These are phyloP conservation scores for Caenorhabditis briggsae DNA, from an alignment of 1,140 invertebrate species.

Conservation along the genomic window DNA sequence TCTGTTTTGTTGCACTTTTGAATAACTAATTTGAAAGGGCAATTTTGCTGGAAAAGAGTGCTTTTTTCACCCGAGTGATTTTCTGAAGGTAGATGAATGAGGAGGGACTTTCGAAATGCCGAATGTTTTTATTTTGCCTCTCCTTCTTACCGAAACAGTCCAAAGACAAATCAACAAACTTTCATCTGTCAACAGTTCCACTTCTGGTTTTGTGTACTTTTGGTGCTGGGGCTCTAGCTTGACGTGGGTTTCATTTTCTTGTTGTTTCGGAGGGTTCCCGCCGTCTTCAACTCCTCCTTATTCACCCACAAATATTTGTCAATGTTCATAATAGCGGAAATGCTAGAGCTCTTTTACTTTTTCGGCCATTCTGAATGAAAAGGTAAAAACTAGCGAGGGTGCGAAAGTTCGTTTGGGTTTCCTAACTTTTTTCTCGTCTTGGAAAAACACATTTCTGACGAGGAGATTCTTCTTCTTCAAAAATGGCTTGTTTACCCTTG, in stretches of 20 bases:
- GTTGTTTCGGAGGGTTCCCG: neutral
- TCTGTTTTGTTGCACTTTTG: neutral
- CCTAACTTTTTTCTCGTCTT: neutral
- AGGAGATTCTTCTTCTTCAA: neutral
- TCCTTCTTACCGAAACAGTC: slow-evolving; percentile 40
- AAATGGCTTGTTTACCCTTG: slow-evolving; percentile 18
- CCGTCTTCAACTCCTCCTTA: slow-evolving; percentile 40
- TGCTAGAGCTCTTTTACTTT: slow-evolving; percentile 19
- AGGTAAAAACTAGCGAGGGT: neutral
- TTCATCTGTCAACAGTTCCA: slow-evolving; percentile 37
- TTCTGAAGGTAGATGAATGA: neutral
- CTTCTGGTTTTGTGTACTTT: slow-evolving; percentile 44
- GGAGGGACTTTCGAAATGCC: neutral
- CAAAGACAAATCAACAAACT: slow-evolving; percentile 34
- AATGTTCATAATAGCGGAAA: slow-evolving; percentile 54
- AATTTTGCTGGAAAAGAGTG: too few relatives aligned
- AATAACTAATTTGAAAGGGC: too few relatives aligned
- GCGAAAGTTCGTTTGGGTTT: slow-evolving; percentile 34
- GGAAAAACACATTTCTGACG: neutral
- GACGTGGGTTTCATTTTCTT: slow-evolving; percentile 39
- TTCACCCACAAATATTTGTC: slow-evolving; percentile 49
- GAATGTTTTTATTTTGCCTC: neutral
- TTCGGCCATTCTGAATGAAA: neutral
- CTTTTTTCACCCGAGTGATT: too few relatives aligned
- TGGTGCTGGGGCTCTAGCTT: slow-evolving; percentile 37